Base-by-base conservation (phyloP, 2,797 vertebrate genomes). In the Sebastiscus tertius region DNA sequence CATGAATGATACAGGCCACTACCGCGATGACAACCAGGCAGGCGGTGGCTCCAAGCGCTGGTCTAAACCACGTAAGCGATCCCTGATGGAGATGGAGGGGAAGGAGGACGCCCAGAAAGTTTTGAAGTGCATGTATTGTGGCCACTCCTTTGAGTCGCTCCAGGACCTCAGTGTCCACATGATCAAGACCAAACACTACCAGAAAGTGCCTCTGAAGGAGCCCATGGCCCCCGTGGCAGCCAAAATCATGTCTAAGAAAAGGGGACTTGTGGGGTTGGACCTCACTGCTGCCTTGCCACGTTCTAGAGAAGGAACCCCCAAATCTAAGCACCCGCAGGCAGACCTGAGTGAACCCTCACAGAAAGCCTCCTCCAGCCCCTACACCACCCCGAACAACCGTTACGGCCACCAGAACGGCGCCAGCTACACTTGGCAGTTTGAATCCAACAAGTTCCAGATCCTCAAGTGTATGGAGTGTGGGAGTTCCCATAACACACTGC, bases 181-280 rank as follows among this genome's bases (percentile, higher is more conserved):
- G 99, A 99, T 99, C 93, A 99, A 99, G 96, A 99, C 99, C 75
- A 99, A 99, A 97, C 99, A 99, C 95, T 99, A 99, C 96, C 99
- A 99, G 95, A 99, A 99, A 98, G 99, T 99, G 97, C 99, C 99
- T 98, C 97, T 99, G 88, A 99, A 99, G 95, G 99, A 99, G 92
- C 98, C 98, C 14, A 97, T 99, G 95, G 96, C 97, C 49, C 97
- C 97, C 0, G 95, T 99, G 75, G 93, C 98, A 86, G 95, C 97
- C 91, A 99, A 99, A 96, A 97, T 98, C 72, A 94, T 98, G 72
- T 97, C 97, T 11, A 97, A 96, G 89, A 99, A 98, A 96, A 97
- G 97, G 86, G 94, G 95, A 0, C 95, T 97, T 0, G 87, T 97
- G 71, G 97, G 99, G 22, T 94, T 98, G 88, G 97, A 99, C 77